Evolutionary conservation across 2,113 vertebrate species (phyloP).

Genomic region (Telmatochromis sp.): DNA sequence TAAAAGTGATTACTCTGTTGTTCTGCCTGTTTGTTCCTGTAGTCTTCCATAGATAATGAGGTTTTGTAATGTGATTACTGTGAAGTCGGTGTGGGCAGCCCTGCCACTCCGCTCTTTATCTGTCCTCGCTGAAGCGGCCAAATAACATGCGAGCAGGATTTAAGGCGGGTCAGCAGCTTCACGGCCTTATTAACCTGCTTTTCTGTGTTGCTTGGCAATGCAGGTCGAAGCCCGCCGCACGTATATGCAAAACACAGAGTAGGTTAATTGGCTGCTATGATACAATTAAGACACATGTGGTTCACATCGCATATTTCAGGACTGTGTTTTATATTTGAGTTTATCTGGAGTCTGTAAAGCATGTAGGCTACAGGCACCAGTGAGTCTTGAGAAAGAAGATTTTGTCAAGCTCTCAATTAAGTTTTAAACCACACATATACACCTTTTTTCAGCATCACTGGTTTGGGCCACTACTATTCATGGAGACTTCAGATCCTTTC

Average conservation of each 20-base stretch:
- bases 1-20: slow-evolving; percentile 57
- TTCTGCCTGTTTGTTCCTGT: not conserved
- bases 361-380: not conserved
- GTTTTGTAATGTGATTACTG: not conserved
- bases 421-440: not conserved
- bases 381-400: not conserved
- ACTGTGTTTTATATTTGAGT: not conserved
- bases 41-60: not conserved
- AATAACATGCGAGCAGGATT: not conserved
- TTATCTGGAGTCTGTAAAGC: not conserved
- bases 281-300: rapidly evolving
- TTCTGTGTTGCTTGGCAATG: not conserved
- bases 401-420: not conserved
- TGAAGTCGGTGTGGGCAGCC: not conserved
- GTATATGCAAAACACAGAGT: not conserved
- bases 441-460: not conserved
- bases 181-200: not conserved
- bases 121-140: not conserved
- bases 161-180: not conserved
- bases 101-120: not conserved
- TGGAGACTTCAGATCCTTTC: not conserved
- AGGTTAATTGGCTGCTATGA: not conserved
- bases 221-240: rapidly evolving
- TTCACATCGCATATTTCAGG: rapidly evolving
- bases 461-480: not conserved